Percentiles rank a stretch among this genome's conserved stretches.
These are phyloP conservation scores for Ctenomys sociabilis DNA, from an alignment of 2,113 vertebrate species.

Conservation along the genomic window DNA sequence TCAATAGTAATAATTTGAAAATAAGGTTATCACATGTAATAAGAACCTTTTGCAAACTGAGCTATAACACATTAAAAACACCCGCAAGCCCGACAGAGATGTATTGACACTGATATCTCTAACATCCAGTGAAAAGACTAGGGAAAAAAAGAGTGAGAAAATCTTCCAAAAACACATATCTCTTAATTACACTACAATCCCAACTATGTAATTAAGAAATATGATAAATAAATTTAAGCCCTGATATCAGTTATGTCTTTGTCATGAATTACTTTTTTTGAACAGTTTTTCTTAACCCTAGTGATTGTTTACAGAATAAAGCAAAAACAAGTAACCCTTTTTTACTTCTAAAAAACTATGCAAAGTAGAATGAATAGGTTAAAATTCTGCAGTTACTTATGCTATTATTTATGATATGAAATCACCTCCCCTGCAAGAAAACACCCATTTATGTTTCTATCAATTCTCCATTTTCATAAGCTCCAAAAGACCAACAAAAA, in stretches of 20 bases:
- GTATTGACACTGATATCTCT: not conserved
- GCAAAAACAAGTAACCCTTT: not conserved
- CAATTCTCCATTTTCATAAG: not conserved
- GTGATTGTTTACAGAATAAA: not conserved
- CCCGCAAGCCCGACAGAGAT: not conserved
- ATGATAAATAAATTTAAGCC: not conserved
- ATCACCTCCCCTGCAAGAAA: not conserved
- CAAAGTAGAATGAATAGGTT: not conserved
- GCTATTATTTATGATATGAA: conserved; percentile 3
- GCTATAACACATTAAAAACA: conserved; percentile 18
- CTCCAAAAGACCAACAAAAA: not conserved
- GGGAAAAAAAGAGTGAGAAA: not conserved
- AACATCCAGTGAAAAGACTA: not conserved
- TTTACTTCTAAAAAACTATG: not conserved
- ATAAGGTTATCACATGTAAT: not conserved
- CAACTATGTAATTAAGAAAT: conserved; percentile 27
- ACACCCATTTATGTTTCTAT: not conserved
- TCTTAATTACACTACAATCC: not conserved
- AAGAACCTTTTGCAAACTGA: conserved; percentile 54
- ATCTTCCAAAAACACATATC: not conserved
- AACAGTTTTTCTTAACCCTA: conserved; percentile 1
- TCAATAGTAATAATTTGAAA: conserved; percentile 46
- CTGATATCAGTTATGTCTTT: conserved; percentile 9
- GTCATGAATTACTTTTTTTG: not conserved
- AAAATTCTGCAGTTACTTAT: not conserved